Conservation (phyloP, 2,888 invertebrate genomes). For the Uropetala carovei region DNA sequence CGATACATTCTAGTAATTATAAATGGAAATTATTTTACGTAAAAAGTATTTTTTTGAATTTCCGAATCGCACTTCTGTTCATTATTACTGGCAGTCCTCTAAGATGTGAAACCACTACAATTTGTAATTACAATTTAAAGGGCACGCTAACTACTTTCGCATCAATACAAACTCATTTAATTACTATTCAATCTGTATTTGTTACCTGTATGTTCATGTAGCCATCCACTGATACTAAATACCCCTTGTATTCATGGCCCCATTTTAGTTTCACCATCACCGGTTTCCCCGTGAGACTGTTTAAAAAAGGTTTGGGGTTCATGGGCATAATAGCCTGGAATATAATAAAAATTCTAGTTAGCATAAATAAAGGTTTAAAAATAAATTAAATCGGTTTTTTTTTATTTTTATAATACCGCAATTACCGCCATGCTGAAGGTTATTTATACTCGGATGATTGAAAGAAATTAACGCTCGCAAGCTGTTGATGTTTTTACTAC, state of each 20-base stretch:
- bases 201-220: constrained; percentile 95
- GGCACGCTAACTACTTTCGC: neutral
- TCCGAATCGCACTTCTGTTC: no score
- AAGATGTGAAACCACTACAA: no score
- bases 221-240: constrained; percentile 97
- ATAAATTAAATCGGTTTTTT: neutral
- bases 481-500: no score
- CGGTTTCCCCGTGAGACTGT: constrained; percentile 97
- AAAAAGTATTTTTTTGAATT: neutral
- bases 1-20: no score
- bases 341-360: neutral
- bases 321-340: constrained; percentile 86
- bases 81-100: no score
- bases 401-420: no score
- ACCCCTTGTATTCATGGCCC: constrained; percentile 99
- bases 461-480: no score
- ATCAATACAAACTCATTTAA: neutral
- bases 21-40: neutral
- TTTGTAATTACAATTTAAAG: no score
- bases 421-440: constrained; percentile 36
- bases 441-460: neutral
- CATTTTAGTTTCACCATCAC: constrained; percentile 99
- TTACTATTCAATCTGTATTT: neutral
- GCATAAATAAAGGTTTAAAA: neutral
- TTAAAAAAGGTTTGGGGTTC: constrained; percentile 99